A percentile compares a stretch with the other conserved stretches of the same genome.
These are phyloP conservation scores for Onychomys torridus DNA, from an alignment of 2,797 vertebrate genomes.

Conservation along the genomic window DNA sequence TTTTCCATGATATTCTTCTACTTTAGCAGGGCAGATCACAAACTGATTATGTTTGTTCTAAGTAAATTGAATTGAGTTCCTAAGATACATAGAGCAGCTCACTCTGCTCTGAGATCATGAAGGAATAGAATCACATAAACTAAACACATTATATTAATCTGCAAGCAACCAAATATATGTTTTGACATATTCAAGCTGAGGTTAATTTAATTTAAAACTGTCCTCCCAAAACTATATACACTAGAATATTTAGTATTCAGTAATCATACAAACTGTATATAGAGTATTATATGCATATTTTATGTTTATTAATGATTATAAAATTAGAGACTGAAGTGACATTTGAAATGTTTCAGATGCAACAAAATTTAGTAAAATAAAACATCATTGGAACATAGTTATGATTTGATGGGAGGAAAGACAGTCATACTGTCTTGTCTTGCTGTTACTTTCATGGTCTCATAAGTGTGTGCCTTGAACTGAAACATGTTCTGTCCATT, in stretches of 20 bases:
- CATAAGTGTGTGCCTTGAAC: accelerated
- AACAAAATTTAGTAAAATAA: not conserved
- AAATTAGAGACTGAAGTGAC: not conserved
- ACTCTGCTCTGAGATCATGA: not conserved
- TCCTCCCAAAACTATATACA: not conserved
- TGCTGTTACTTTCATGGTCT: accelerated
- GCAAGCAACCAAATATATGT: not conserved
- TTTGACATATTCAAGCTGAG: not conserved
- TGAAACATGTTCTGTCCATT: not conserved
- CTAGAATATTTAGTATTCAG: not conserved
- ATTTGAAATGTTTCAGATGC: not conserved
- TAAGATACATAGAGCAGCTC: not conserved
- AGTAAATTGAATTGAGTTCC: not conserved
- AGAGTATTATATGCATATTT: not conserved
- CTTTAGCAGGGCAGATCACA: not conserved
- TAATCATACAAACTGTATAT: not conserved
- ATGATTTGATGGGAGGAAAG: not conserved
- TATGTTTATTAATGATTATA: not conserved
- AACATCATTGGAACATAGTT: not conserved
- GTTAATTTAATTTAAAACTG: slow-evolving; percentile 1
- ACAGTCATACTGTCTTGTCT: not conserved
- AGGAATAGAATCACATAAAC: not conserved
- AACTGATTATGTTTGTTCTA: not conserved
- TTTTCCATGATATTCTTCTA: not conserved
- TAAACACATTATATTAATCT: not conserved